Evolutionary conservation across 2,113 vertebrate species (phyloP), one percentile per base, ranked within the genome.

Genomic region (Syngnathus floridae): DNA sequence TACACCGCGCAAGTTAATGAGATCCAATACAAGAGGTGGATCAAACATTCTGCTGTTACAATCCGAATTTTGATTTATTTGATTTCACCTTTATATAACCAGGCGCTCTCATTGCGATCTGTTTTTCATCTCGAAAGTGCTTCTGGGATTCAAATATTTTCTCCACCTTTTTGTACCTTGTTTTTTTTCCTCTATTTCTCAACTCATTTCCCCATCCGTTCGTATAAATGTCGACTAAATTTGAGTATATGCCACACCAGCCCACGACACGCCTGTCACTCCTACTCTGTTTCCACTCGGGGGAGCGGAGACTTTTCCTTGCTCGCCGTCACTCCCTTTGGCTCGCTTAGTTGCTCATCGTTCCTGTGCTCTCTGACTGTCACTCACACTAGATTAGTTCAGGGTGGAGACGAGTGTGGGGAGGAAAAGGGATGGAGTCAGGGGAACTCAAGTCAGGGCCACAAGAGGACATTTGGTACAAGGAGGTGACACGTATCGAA

Each of bases 361-460:
- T 60, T 60, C 58, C 38, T 21, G 40, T 69, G 40, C 68, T 73
- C 52, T 60, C 56, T 17, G 52, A 64, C 66, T 72, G 78, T 81
- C 73, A 46, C 81, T 70, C 63, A 60, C 36, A 14, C 17, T 64
- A 74, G 61, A 81, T 78, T 71, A 76, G 67, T 22, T 71, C 54
- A 64, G 63, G 64, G 35, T 58, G 62, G 65, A 74, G 76, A 72
- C 4, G 22, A 75, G 40, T 9, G 31, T 4, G 10, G n/a, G 52
- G 59, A 11, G 57, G 56, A 60, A 48, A 37, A 31, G 26, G 17
- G 61, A 66, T 38, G 19, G 62, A 62, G 65, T 37, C 45, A 31
- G 4, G 36, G 9, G 57, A 64, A 41, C 49, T 63, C 51, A 43
- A 55, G 73, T 40, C 22, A 61, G 26, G 66, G 59, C 60, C 61